Conservation (phyloP, 2,113 vertebrate species). For the Thermophis baileyi region DNA sequence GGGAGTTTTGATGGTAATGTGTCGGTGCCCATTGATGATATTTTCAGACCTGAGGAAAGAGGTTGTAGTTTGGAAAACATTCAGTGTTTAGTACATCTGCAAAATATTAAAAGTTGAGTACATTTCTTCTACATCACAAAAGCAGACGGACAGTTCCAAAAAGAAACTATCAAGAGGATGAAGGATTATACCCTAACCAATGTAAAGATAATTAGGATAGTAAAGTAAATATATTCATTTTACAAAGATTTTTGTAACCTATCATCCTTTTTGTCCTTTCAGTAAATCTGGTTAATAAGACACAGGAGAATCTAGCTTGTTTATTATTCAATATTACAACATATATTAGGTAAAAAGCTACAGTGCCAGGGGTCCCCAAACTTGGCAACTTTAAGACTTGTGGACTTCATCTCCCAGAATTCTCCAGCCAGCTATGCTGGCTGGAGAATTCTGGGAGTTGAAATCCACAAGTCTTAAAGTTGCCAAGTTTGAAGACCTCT, state of each 20-base stretch:
- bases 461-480: too few relatives aligned
- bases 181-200: neutral
- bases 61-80: neutral
- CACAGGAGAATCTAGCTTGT: neutral
- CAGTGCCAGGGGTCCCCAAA: too few relatives aligned
- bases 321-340: neutral
- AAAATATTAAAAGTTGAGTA: neutral
- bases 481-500: too few relatives aligned
- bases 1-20: neutral
- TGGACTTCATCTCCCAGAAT: too few relatives aligned
- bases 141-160: neutral
- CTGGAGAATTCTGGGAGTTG: too few relatives aligned
- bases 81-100: neutral
- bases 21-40: neutral
- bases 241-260: neutral
- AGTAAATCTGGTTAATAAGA: neutral
- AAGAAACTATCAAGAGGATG: neutral
- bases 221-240: neutral
- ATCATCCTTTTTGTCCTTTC: neutral
- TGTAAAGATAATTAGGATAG: neutral
- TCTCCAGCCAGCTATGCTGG: too few relatives aligned
- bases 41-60: neutral
- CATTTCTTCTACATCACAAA: neutral
- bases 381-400: too few relatives aligned
- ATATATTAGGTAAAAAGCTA: neutral